A percentile compares a stretch with the other conserved stretches of the same genome.
Evolutionary conservation across 1,140 invertebrate species (phyloP).

Genomic region (Drosophila tropicalis): DNA sequence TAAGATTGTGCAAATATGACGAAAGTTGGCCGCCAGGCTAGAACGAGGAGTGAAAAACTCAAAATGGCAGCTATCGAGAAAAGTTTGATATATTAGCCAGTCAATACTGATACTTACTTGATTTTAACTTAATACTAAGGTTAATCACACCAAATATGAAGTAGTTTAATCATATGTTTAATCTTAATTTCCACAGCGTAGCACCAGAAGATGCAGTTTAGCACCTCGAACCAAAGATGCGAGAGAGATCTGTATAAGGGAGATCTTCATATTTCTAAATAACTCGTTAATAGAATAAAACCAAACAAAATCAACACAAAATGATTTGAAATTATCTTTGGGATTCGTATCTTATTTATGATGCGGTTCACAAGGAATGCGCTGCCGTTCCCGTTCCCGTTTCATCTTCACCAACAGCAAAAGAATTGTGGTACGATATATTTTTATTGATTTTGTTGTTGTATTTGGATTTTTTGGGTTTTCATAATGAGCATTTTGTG

Average conservation of each 20-base stretch:
- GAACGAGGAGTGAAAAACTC: not conserved
- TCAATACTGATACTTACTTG: too few relatives aligned
- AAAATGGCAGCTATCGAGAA: not conserved
- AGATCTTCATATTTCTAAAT: conserved; percentile 58
- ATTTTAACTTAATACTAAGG: not conserved
- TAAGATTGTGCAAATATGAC: conserved; percentile 1
- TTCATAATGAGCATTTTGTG: conserved; percentile 65
- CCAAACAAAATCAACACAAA: conserved; percentile 16
- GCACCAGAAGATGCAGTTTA: conserved; percentile 20
- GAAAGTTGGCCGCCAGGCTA: not conserved
- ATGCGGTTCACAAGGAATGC: conserved; percentile 49
- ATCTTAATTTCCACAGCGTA: not conserved
- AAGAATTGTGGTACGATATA: conserved; percentile 63
- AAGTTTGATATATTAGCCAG: too few relatives aligned
- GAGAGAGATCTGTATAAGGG: too few relatives aligned
- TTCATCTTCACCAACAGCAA: conserved; percentile 28
- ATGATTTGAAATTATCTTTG: conserved; percentile 38
- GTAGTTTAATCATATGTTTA: not conserved
- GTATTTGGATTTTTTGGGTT: conserved; percentile 27
- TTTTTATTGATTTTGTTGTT: conserved; percentile 64
- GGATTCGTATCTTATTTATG: conserved; percentile 48
- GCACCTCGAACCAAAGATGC: conserved; percentile 5
- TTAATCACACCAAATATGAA: not conserved
- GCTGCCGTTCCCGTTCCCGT: conserved; percentile 39
- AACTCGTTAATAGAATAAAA: conserved; percentile 62